Percentiles rank a stretch among this genome's conserved stretches.
phyloP scores from a whole-genome alignment of 2,888 invertebrate genomes.

The Galeruca laticollis region DNA sequence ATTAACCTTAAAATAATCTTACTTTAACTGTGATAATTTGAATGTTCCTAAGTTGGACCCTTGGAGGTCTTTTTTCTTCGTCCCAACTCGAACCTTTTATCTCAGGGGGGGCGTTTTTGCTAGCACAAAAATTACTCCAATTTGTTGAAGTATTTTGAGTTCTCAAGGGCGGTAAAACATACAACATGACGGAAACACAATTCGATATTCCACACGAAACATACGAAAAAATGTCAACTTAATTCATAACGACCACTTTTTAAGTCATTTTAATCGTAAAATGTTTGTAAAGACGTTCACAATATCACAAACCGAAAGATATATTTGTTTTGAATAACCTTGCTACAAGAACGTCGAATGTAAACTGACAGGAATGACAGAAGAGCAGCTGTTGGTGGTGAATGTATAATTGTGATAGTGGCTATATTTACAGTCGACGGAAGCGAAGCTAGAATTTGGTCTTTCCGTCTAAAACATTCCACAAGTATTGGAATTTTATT shows the following conservation, averaged over 20 bases:
- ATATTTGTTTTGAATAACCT: conserved; percentile 28
- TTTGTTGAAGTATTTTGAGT: conserved; percentile 67
- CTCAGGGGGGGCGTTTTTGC: conserved; percentile 45
- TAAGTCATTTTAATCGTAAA: conserved; percentile 24
- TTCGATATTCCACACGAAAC: conserved; percentile 7
- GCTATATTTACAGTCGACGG: conserved; percentile 10
- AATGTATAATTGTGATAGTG: conserved; percentile 1
- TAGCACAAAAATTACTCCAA: conserved; percentile 67
- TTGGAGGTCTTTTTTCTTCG: conserved; percentile 48
- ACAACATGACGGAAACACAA: conserved; percentile 62
- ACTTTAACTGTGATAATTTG: conserved; percentile 49
- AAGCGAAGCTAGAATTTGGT: neutral
- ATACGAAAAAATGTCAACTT: conserved; percentile 15
- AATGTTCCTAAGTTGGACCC: conserved; percentile 51
- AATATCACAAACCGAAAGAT: conserved; percentile 6
- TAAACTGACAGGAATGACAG: conserved; percentile 48
- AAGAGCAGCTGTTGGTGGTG: conserved; percentile 38
- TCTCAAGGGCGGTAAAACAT: conserved; percentile 69
- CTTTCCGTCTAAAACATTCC: too few species aligned
- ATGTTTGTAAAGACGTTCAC: neutral
- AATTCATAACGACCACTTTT: conserved; percentile 13
- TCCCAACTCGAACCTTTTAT: conserved; percentile 43
- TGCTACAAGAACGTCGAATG: conserved; percentile 42
- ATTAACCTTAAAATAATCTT: conserved; percentile 33
- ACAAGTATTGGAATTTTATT: too few species aligned